These are phyloP conservation scores for Allobates femoralis DNA, from an alignment of 2,797 vertebrate species.

Conservation along the genomic window DNA sequence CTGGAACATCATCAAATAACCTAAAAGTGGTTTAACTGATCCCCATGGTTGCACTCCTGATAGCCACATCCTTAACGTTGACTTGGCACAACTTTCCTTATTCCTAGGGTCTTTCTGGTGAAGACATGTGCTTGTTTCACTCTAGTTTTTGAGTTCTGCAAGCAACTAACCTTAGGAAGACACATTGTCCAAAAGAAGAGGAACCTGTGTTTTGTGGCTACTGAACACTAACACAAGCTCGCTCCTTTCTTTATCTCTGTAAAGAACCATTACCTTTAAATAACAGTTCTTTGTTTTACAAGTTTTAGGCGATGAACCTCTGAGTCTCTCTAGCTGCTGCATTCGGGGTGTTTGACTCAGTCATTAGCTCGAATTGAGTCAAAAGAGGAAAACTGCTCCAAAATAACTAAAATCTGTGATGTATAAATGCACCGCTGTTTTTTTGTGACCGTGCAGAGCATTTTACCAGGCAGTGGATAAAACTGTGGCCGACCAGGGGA, in stretches of 20 bases:
- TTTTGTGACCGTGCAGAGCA: constrained; percentile 1
- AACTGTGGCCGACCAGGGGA: neutral
- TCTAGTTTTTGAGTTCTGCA: neutral
- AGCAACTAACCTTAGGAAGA: neutral
- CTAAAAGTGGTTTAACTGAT: neutral
- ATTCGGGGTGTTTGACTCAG: neutral
- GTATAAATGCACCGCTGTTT: neutral
- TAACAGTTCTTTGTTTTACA: constrained; percentile 11
- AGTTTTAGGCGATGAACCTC: neutral
- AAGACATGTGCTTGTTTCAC: neutral
- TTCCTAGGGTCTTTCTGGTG: neutral
- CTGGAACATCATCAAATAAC: neutral
- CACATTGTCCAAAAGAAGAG: neutral
- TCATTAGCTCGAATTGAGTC: neutral
- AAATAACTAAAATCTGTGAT: neutral
- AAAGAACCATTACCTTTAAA: constrained; percentile 29
- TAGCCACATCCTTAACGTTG: neutral
- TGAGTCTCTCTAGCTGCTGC: neutral
- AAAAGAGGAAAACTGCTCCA: neutral
- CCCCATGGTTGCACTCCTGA: neutral
- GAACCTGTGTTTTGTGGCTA: neutral
- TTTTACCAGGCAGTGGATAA: neutral
- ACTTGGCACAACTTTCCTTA: neutral
- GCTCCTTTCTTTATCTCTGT: neutral
- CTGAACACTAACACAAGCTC: neutral